Evolutionary conservation across 2,888 invertebrate species (phyloP), one percentile per base, ranked within the genome.

Genomic region (Metacarcinus magister): DNA sequence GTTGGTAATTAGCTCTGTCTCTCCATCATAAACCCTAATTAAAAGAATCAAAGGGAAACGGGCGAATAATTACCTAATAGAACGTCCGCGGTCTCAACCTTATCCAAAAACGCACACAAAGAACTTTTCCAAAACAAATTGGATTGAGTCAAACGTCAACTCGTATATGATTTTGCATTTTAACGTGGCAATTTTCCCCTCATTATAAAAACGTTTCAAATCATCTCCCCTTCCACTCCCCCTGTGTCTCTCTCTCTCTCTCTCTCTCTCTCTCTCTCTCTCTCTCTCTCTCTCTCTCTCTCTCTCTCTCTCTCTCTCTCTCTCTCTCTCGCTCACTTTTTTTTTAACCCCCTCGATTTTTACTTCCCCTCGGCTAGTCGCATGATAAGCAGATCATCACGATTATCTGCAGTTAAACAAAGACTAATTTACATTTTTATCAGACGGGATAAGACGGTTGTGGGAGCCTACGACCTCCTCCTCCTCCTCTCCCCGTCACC

Each of bases 181-280:
- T 95, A 95, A 95, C 90, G 75, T 91, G 54, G 82, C 91, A 94
- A 94, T 95, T 95, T 95, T 94, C 91, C 94, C 93, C 95, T 95
- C 94, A 95, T 95, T 95, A 94, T 95, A 95, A 94, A 95, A 95
- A 95, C 94, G 95, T 91, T 94, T 95, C 95, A 60, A 95, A 95
- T 95, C 82, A 95, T 95, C 94, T 75, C 92, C 75, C 44, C 67
- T 19, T 43, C 46, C 54, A 8, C 82, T 92, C 32, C 19, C 82
- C 44, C 48, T 44, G 23, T 92, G 43, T 28, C 54, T 43, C 46
- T 75, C n/a, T 87, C 93, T 92, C 95, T 75, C 46, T 92, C 92
- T 92, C 87, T 87, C 44, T 54, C 89, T 93, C 48, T 82, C 87
- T 92, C 48, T 32, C 92, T 82, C 95, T 48, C 95, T 92, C 87